Base-by-base conservation (phyloP, 2,797 vertebrate species). In the Diglossa cyanea region DNA sequence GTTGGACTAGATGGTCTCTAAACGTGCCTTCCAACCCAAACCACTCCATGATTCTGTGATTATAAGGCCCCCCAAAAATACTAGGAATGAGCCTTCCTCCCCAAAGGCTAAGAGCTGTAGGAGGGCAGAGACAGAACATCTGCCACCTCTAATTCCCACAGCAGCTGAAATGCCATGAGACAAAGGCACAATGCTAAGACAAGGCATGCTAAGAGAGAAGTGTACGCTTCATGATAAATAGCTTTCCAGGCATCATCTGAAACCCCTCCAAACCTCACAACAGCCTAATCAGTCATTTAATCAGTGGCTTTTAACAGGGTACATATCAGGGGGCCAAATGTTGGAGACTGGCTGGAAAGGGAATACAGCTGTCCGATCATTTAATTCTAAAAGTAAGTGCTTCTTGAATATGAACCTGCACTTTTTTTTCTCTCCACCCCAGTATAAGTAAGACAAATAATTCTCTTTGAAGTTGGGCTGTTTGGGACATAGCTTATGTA, bases 81-180 rank as follows among this genome's bases (percentile, higher is more conserved):
- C 6, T 13, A 47, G 25, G 28, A 45, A 21, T 48, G 11, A 70
- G 13, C 18, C 54, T 82, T 74, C 51, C 37, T 57, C 37, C 35
- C 47, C 17, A 51, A 66, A 88, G 28, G 13, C 26, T 74, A 13
- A 10, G 65, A 76, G 47, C 1, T 70, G 39, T 42, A 28, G 33
- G 31, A 44, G 16, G 53, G 58, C 15, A 85, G 57, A 53, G 61
- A 55, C n/a, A 31, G 17, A 44, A 42, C 0, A 5, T 3, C 35
- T 57, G 24, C 39, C 24, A 71, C 30, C 45, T 31, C 11, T 18
- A 25, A 65, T 39, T n/a, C n/a, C 33, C 26, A 30, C 3, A 37
- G 45, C 20, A 60, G 15, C 28, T 25, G 14, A 74, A 81, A 77
- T 4, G 3, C 25, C 4, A 1, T 0, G 0, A 58, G 44, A 54